Evolutionary conservation across 2,888 invertebrate species (phyloP).

Genomic region (Ganaspis brasiliensis): DNA sequence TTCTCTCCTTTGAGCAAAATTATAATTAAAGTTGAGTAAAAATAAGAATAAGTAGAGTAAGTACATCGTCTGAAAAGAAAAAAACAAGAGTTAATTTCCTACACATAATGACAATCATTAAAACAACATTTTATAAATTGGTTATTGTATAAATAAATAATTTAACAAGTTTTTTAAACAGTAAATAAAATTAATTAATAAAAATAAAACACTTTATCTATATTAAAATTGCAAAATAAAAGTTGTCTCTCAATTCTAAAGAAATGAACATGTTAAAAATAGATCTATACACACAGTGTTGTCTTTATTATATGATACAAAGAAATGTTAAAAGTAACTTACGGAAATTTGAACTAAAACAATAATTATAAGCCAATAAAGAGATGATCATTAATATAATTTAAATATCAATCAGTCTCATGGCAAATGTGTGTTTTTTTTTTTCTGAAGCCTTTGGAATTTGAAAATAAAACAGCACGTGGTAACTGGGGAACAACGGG

Average conservation of each 20-base stretch:
- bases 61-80: constrained; percentile 65
- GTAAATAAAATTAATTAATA: not conserved
- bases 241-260: no score
- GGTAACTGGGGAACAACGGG: constrained; percentile 27
- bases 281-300: no score
- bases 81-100: not conserved
- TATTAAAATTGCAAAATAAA: no score
- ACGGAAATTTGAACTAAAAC: not conserved
- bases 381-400: not conserved
- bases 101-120: not conserved
- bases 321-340: constrained; percentile 3
- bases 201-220: not conserved
- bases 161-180: no score
- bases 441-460: constrained; percentile 29
- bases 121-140: no score
- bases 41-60: constrained; percentile 60
- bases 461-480: constrained; percentile 47
- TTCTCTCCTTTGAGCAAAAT: constrained; percentile 67
- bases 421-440: constrained; percentile 34
- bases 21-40: constrained; percentile 59
- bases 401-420: constrained; percentile 26
- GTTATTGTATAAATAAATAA: no score
- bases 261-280: not conserved
- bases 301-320: no score
- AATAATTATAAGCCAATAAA: not conserved